Base-by-base conservation (phyloP, 2,797 vertebrate genomes). In the Megalops cyprinoides region DNA sequence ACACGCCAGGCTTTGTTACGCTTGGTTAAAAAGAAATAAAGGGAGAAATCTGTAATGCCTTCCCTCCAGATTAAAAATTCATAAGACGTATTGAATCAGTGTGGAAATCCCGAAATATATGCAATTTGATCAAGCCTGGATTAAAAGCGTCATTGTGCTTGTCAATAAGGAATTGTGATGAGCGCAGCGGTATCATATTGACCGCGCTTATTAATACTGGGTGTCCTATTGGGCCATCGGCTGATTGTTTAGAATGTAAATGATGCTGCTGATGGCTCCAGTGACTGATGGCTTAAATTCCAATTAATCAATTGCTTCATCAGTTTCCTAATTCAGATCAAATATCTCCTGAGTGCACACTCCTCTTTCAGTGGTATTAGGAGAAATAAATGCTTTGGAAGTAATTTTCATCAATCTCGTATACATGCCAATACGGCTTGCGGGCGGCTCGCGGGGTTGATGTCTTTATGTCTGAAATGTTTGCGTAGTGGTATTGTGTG, bases 301-400 rank as follows among this genome's bases (percentile, higher is more conserved):
- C 96, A 97, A 96, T 98, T 97, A 97, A 97, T 99, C 97, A 97
- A 95, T 98, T 96, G 95, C 94, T 98, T 97, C 96, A 96, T 97
- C 89, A 91, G 94, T 97, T 98, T 96, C 94, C 96, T 97, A 96
- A 98, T 97, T 97, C 96, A 97, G 97, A 97, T 98, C 96, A 98
- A 96, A 96, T 97, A 96, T 97, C 97, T 97, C 95, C 92, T 92
- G 94, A 96, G 95, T 94, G 94, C 94, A 93, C 93, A 93, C 87
- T 92, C 90, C 92, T 96, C 94, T 94, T 96, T 94, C 87, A 91
- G 88, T 91, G 89, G 91, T 96, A 95, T 96, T 97, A 96, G 93
- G 90, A 96, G 93, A 97, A 97, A 97, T 95, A 93, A 96, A 96
- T 95, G 94, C 94, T 95, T 95, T 93, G 91, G 91, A 96, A 95